phyloP scores from a whole-genome alignment of 35 echinoderm and acorn worm species.

The Lytechinus pictus region DNA sequence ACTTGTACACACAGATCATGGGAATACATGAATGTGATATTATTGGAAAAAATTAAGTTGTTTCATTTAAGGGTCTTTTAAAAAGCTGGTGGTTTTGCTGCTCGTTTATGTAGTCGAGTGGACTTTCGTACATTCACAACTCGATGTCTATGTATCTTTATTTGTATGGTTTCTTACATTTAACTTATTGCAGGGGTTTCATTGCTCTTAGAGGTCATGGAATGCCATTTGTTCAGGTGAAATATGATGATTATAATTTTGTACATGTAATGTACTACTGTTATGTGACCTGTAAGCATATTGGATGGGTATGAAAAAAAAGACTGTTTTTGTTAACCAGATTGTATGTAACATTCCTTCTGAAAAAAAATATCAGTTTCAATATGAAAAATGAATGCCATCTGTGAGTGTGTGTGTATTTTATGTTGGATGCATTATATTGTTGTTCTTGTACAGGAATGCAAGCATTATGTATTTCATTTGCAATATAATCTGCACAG shows the following conservation, averaged over 20 bases:
- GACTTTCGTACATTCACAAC: no score
- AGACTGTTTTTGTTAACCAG: neutral
- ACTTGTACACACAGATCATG: no score
- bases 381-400: neutral
- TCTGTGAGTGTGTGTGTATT: neutral
- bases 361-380: neutral
- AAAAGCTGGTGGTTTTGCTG: no score
- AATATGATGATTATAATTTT: neutral
- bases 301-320: neutral
- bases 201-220: no score
- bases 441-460: neutral
- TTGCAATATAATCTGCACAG: conserved; percentile 12
- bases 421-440: neutral
- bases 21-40: no score
- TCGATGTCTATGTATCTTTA: no score
- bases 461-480: conserved; percentile 12
- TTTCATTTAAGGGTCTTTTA: no score
- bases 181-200: no score
- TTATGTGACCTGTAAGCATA: neutral
- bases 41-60: no score
- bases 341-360: neutral
- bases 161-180: no score
- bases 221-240: neutral
- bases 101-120: no score
- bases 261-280: neutral